A percentile compares a stretch with the other conserved stretches of the same genome.
phyloP scores from a whole-genome alignment of 2,797 vertebrate genomes.

The Sebastes oblongus region DNA sequence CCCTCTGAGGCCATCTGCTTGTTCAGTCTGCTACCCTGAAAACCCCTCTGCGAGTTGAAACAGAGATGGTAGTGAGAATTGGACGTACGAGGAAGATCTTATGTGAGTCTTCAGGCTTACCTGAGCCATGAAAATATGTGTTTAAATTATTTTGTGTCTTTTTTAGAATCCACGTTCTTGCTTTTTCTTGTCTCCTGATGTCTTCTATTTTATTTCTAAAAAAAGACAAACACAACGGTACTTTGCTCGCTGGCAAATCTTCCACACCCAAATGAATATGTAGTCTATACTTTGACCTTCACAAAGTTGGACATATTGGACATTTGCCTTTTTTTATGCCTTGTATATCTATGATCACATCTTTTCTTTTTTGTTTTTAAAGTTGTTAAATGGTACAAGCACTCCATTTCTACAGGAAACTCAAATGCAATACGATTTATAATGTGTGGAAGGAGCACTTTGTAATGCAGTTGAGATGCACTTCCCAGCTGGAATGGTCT shows the following conservation, averaged over 20 bases:
- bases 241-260: slow-evolving; percentile 1
- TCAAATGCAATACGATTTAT: slow-evolving; percentile 57
- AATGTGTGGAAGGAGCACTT: slow-evolving; percentile 40
- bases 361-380: slow-evolving; percentile 18
- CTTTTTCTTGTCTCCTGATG: slow-evolving; percentile 20
- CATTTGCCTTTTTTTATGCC: slow-evolving; percentile 48
- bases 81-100: not conserved
- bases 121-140: slow-evolving; percentile 32
- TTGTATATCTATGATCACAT: slow-evolving; percentile 38
- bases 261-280: not conserved
- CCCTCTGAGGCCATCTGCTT: slow-evolving; percentile 5
- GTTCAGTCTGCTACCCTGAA: slow-evolving; percentile 2
- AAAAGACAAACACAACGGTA: slow-evolving; percentile 1
- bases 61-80: not conserved
- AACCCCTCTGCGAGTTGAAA: not conserved
- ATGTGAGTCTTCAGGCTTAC: slow-evolving; percentile 11
- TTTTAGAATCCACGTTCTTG: slow-evolving; percentile 20
- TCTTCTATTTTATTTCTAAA: slow-evolving; percentile 11
- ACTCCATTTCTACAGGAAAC: slow-evolving; percentile 32
- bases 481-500: slow-evolving; percentile 25
- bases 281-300: slow-evolving; percentile 4
- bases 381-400: slow-evolving; percentile 2
- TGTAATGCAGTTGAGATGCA: slow-evolving; percentile 37
- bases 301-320: not conserved
- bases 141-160: slow-evolving; percentile 50